These are phyloP conservation scores for Eurystomus glaucurus DNA, from an alignment of 2,797 vertebrate species.

Conservation along the genomic window DNA sequence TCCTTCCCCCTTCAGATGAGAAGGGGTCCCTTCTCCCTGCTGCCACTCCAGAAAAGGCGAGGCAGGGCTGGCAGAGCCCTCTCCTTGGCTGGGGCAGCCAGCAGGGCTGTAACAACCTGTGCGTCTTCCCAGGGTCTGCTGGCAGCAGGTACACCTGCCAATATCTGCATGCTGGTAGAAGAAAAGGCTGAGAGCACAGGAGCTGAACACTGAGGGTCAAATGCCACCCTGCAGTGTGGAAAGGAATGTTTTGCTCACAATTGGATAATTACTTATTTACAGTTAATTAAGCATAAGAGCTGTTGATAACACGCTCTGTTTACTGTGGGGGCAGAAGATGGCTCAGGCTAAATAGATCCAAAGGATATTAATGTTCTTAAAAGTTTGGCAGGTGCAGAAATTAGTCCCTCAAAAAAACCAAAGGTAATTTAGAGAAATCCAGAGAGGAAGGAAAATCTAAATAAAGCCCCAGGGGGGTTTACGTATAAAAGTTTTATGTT, in stretches of 20 bases:
- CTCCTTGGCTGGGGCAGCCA: background rate
- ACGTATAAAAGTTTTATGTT: background rate
- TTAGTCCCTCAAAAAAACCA: background rate
- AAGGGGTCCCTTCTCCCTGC: background rate
- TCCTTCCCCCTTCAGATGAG: background rate
- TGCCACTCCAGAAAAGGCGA: rapidly evolving
- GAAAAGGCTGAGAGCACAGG: background rate
- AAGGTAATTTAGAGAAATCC: slow-evolving; percentile 22
- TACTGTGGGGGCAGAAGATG: slow-evolving; percentile 21
- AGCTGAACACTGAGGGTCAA: background rate
- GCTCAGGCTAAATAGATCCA: slow-evolving; percentile 27
- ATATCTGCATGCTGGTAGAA: rapidly evolving
- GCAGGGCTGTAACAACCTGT: rapidly evolving
- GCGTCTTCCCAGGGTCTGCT: background rate
- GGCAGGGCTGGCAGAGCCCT: background rate
- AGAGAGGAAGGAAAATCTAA: background rate
- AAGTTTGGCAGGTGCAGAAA: slow-evolving; percentile 38
- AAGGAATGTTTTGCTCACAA: slow-evolving; percentile 43
- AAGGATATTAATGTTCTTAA: slow-evolving; percentile 6
- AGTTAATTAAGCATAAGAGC: slow-evolving; percentile 43
- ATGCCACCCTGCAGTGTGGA: background rate
- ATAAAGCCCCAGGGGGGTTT: background rate
- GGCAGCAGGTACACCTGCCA: background rate
- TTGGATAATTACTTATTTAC: background rate
- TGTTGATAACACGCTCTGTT: slow-evolving; percentile 37